Conservation (phyloP, 2,113 vertebrate species). For the Leptodactylus fuscus region DNA sequence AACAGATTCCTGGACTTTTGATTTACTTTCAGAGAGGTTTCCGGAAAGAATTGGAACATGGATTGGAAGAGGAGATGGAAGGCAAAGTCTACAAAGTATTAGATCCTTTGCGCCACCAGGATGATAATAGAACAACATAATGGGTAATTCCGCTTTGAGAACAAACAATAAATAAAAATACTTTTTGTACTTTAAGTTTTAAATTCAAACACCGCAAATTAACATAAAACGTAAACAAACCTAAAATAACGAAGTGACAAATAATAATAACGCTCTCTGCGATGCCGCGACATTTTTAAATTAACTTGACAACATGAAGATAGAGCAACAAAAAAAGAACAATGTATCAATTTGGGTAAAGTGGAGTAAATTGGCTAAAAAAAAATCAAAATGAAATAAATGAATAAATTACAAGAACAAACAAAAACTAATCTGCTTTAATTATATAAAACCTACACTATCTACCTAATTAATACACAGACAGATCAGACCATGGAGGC, state of each 20-base stretch:
- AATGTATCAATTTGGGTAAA: not conserved
- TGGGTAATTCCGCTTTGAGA: too few relatives aligned
- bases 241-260: not conserved
- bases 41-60: too few relatives aligned
- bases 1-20: too few relatives aligned
- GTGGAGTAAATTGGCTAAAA: not conserved
- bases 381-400: not conserved
- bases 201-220: not conserved
- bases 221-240: not conserved
- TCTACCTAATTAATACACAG: not conserved
- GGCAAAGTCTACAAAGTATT: too few relatives aligned
- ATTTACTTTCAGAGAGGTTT: too few relatives aligned
- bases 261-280: not conserved
- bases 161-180: too few relatives aligned
- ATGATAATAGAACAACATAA: too few relatives aligned
- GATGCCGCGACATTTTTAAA: not conserved
- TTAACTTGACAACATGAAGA: not conserved
- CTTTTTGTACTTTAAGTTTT: too few relatives aligned
- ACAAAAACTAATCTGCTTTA: not conserved
- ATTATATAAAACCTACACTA: not conserved
- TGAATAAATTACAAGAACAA: not conserved
- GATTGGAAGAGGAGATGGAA: too few relatives aligned
- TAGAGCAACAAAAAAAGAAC: not conserved
- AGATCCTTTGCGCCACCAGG: too few relatives aligned
- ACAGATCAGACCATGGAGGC: not conserved